Evolutionary conservation across 2,888 invertebrate genomes (phyloP).

Genomic region (Cheilosia variabilis): DNA sequence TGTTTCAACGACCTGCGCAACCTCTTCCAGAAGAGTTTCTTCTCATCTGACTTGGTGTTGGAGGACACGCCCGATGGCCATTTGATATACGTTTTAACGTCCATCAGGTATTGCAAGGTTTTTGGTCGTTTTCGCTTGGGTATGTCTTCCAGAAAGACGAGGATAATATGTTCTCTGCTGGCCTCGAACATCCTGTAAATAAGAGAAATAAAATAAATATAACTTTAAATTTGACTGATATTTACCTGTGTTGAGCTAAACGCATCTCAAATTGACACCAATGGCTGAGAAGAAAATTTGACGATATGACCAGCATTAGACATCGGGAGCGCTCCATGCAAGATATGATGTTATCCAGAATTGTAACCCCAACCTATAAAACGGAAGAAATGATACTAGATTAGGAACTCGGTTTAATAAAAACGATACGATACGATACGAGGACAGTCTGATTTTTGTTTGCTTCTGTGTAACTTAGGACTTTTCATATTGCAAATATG

Average conservation of each 20-base stretch:
- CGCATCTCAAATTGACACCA: slow-evolving; percentile 91
- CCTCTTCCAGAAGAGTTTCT: slow-evolving; percentile 83
- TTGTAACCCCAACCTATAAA: slow-evolving; percentile 86
- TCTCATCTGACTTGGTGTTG: slow-evolving; percentile 79
- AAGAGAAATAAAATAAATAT: not conserved
- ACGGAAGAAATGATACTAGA: not conserved
- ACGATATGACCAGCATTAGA: slow-evolving; percentile 87
- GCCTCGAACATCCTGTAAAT: slow-evolving; percentile 86
- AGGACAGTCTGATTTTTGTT: too few relatives aligned
- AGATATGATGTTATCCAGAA: slow-evolving; percentile 88
- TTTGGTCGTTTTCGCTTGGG: slow-evolving; percentile 86
- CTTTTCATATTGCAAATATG: too few relatives aligned
- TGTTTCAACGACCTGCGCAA: slow-evolving; percentile 80
- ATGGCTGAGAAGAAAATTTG: slow-evolving; percentile 87
- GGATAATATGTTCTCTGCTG: slow-evolving; percentile 86
- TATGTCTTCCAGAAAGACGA: slow-evolving; percentile 88
- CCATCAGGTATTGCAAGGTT: slow-evolving; percentile 87
- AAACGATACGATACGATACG: too few relatives aligned
- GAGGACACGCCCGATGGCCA: slow-evolving; percentile 84
- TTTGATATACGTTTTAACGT: slow-evolving; percentile 88
- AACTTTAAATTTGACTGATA: too few relatives aligned
- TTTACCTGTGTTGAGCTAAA: slow-evolving; percentile 87
- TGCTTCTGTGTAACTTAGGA: too few relatives aligned
- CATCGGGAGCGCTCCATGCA: slow-evolving; percentile 88
- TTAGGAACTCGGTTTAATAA: not conserved